Percentiles rank a stretch among this genome's conserved stretches.
These are phyloP conservation scores for Sapajus apella DNA, from an alignment of 2,113 vertebrate species.

Conservation along the genomic window DNA sequence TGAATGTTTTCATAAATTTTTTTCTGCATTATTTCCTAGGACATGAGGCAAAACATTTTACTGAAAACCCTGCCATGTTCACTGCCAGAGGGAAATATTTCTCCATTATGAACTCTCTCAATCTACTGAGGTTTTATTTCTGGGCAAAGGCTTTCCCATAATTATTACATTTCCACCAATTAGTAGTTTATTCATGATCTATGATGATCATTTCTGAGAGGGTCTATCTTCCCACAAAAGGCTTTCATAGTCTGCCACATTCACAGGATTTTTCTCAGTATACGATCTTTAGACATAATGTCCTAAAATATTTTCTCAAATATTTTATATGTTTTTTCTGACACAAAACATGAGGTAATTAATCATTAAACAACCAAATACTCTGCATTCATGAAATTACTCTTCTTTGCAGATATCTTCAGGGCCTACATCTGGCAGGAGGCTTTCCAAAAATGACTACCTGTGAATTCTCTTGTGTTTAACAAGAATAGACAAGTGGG, in stretches of 20 bases:
- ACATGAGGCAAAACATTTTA: constrained; percentile 21
- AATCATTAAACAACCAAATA: constrained; percentile 32
- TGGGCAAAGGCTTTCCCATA: neutral
- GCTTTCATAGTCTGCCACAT: neutral
- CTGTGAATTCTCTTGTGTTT: constrained; percentile 54
- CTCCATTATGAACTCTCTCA: neutral
- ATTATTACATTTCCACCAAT: neutral
- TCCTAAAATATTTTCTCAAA: neutral
- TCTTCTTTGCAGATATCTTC: neutral
- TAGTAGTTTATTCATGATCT: neutral
- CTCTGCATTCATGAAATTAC: constrained; percentile 28
- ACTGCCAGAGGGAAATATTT: neutral
- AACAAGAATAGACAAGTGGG: neutral
- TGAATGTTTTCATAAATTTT: neutral
- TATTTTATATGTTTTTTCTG: neutral
- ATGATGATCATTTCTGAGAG: neutral
- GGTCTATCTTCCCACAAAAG: neutral
- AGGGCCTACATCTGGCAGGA: neutral
- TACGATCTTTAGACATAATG: constrained; percentile 28
- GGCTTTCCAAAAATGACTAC: neutral
- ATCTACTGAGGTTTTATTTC: constrained; percentile 19
- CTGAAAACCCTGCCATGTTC: constrained; percentile 65
- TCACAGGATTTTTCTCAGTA: neutral
- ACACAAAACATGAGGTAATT: constrained; percentile 28
- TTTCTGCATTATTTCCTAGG: neutral